A percentile compares a stretch with the other conserved stretches of the same genome.
These are phyloP conservation scores for Trissonchulus latispiculum DNA, from an alignment of 2,888 invertebrate species.

Conservation along the genomic window DNA sequence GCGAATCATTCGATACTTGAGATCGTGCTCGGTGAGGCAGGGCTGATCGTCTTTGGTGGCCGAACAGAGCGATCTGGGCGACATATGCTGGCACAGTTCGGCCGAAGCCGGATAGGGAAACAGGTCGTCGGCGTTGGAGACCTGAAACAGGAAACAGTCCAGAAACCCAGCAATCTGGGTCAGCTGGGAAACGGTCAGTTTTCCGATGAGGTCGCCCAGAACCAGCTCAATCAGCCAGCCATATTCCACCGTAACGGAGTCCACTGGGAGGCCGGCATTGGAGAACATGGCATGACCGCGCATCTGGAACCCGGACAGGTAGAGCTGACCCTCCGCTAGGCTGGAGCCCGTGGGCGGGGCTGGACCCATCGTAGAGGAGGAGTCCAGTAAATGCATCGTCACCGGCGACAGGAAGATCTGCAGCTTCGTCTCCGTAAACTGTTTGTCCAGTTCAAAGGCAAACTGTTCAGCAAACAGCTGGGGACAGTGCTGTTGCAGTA, in stretches of 20 bases:
- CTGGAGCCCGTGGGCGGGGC: slow-evolving; percentile 22
- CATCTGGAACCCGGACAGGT: slow-evolving; percentile 58
- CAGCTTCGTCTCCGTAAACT: slow-evolving; percentile 76
- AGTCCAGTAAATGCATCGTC: slow-evolving; percentile 54
- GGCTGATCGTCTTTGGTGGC: slow-evolving; percentile 27
- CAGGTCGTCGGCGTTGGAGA: slow-evolving; percentile 73
- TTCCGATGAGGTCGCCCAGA: slow-evolving; percentile 80
- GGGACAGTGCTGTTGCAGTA: slow-evolving; percentile 23
- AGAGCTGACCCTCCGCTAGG: slow-evolving; percentile 50
- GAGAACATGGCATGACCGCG: slow-evolving; percentile 95
- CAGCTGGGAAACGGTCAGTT: slow-evolving; percentile 55
- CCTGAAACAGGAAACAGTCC: slow-evolving; percentile 73
- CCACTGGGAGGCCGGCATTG: slow-evolving; percentile 72
- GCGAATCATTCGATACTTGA: slow-evolving; percentile 86
- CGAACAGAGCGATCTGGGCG: slow-evolving; percentile 58
- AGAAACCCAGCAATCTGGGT: slow-evolving; percentile 55
- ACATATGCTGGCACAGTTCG: slow-evolving; percentile 49
- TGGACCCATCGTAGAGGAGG: slow-evolving; percentile 31
- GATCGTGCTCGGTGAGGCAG: slow-evolving; percentile 68
- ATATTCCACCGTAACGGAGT: slow-evolving; percentile 90
- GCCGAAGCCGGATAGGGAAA: slow-evolving; percentile 63
- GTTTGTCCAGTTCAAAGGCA: slow-evolving; percentile 94
- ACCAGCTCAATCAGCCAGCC: slow-evolving; percentile 93
- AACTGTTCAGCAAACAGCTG: slow-evolving; percentile 59
- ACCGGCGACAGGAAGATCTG: slow-evolving; percentile 73